Percentiles rank a stretch among this genome's conserved stretches.
Evolutionary conservation across 2,113 vertebrate genomes (phyloP).

Genomic region (Cyprinodon tularosa): DNA sequence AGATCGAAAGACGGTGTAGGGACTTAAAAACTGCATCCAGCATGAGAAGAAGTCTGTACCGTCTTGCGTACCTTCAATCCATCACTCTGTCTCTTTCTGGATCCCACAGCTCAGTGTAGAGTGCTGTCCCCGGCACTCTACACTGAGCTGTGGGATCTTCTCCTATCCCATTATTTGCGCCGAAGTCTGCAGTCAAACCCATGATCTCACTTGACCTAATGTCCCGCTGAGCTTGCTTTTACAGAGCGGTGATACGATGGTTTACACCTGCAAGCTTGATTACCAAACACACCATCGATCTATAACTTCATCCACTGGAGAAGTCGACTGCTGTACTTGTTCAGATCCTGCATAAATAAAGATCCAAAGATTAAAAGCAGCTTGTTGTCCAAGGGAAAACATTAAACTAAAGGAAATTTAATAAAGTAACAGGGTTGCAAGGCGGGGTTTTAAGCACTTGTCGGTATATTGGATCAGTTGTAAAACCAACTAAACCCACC

Average conservation of each 20-base stretch:
- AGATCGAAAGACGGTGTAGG: slow-evolving; percentile 23
- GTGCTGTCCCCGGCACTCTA: slow-evolving; percentile 42
- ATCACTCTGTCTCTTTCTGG: slow-evolving; percentile 2
- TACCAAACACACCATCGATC: not conserved
- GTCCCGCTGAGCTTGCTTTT: slow-evolving; percentile 13
- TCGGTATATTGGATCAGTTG: not conserved
- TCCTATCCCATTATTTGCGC: slow-evolving; percentile 66
- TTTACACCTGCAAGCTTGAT: slow-evolving; percentile 5
- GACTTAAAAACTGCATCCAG: slow-evolving; percentile 10
- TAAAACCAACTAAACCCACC: not conserved
- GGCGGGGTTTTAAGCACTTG: not conserved
- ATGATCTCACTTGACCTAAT: slow-evolving; percentile 49
- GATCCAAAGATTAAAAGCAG: not conserved
- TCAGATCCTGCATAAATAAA: not conserved
- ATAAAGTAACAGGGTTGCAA: not conserved
- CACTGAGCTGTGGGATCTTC: slow-evolving; percentile 50
- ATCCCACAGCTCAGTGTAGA: too few species aligned
- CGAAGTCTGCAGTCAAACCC: slow-evolving; percentile 38
- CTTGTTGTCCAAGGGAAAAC: not conserved
- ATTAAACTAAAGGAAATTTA: not conserved
- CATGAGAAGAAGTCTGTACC: slow-evolving; percentile 7
- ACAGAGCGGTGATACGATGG: slow-evolving; percentile 14
- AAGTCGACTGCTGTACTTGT: not conserved
- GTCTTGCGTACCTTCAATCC: not conserved
- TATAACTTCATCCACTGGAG: not conserved